Evolutionary conservation across 2,888 invertebrate species (phyloP), one percentile per base, ranked within the genome.

Genomic region (Yponomeuta malinellus): DNA sequence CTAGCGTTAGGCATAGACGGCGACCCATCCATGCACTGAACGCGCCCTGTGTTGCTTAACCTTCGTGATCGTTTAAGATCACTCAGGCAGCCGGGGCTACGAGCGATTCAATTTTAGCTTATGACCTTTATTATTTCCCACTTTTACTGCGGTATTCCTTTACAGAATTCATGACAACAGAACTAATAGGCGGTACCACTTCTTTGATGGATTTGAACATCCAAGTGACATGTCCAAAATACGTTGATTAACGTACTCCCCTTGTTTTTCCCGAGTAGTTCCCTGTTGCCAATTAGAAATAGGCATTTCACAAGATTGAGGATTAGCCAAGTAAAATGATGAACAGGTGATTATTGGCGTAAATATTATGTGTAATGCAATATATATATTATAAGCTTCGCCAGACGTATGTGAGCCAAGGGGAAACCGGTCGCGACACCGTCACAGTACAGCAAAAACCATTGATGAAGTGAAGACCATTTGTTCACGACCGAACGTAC

Each of bases 391-490:
- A 43, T 43, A 29, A 65, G 65, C 65, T 4, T 48, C 4, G 83
- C 86, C 82, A 91, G 91, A 91, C 91, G 81, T 73, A 78, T 81
- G 76, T 91, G 91, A 90, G 91, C 91, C 90, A 79, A 79, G 76
- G 78, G 75, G 80, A 81, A 89, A 90, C 90, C 89, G 89, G 90
- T 90, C 33, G 65, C n/a, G 33, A 33, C 2, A 5, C 12, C 31
- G 65, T 65, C 31, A 65, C 29, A 65, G 8, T 29, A 10, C 31
- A 31, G 65, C 65, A 65, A 65, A 65, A 65, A 65, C 23, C 33
- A 31, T 33, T 65, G 23, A 65, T 33, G 65, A 12, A 65, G 10
- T 59, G 52, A 59, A 59, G 52, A 59, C 4, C 15, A 59, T 59
- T 59, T 59, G 52, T 59, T 59, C 52, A 15, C 52, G 52, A 59